Evolutionary conservation across 1,140 invertebrate species (phyloP), one percentile per base, ranked within the genome.

Genomic region (Caerostris extrusa): DNA sequence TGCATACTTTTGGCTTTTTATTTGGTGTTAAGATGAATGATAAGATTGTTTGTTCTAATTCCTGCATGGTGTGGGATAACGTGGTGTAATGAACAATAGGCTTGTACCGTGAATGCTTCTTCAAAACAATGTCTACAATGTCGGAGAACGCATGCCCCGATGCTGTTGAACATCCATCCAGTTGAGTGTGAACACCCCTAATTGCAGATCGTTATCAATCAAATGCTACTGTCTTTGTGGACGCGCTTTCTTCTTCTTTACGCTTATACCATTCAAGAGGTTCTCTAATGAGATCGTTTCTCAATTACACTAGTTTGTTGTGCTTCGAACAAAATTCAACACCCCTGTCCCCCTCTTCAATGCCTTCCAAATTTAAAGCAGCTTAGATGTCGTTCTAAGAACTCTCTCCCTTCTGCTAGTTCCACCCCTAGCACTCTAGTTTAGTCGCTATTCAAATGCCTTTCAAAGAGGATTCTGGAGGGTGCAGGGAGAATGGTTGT

Each of bases 171-270:
- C 10, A 67, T 67, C 61, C 5, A 67, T 67, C 61, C 14, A 67
- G 7, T n/a, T 10, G 61, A 5, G 61, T n/a, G 61, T 67, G 6
- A 67, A 67, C 61, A 5, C 61, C 34, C 2, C 12, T 67, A 67
- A 67, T 67, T 67, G 61, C 12, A 67, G 61, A 67, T 67, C 61
- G 58, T 67, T 67, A 67, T 67, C 61, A n/a, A 67, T 67, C 61
- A 67, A 67, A 17, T 17, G 14, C n/a, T 17, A 67, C 61, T 67
- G 14, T 67, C 61, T n/a, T 67, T 67, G 61, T 67, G 14, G n/a
- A n/a, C 61, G 1, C 14, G n/a, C 14, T 12, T 64, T 17, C n/a
- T 64, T 14, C 5, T 34, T 64, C 17, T 14, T 64, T 64, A 17
- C 17, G 12, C 8, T 10, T 3, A n/a, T n/a, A 12, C 10, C 17